Evolutionary conservation across 2,888 invertebrate species (phyloP).

Genomic region (Pandemis corylana): DNA sequence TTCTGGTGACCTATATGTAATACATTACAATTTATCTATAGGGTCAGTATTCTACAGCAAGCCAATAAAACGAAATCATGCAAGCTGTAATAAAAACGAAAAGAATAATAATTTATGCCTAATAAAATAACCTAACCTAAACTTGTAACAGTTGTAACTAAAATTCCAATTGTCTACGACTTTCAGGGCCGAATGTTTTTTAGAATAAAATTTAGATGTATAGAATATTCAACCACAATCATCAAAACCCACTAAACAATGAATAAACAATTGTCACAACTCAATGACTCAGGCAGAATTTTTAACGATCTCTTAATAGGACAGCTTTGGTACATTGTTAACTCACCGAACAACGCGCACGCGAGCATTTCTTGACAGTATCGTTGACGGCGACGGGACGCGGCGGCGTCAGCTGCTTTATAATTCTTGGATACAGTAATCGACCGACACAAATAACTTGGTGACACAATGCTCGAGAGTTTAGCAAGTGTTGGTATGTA

Average conservation of each 20-base stretch:
- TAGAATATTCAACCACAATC: too few relatives aligned
- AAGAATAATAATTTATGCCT: too few relatives aligned
- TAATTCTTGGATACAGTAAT: slow-evolving; percentile 61
- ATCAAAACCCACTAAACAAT: not conserved
- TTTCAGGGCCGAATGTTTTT: too few relatives aligned
- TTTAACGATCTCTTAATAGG: slow-evolving; percentile 3
- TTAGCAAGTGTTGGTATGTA: not conserved
- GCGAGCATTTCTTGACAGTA: slow-evolving; percentile 33
- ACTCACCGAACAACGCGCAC: slow-evolving; percentile 61
- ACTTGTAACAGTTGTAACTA: too few relatives aligned
- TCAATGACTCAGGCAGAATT: not conserved
- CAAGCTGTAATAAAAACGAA: too few relatives aligned
- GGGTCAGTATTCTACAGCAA: too few relatives aligned
- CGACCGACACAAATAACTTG: slow-evolving; percentile 58
- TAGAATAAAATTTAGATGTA: too few relatives aligned
- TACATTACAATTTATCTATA: too few relatives aligned
- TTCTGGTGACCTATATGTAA: too few relatives aligned
- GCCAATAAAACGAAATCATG: too few relatives aligned
- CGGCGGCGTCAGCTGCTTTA: slow-evolving; percentile 51
- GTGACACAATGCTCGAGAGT: slow-evolving; percentile 50
- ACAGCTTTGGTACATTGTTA: slow-evolving; percentile 11
- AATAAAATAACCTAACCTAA: too few relatives aligned
- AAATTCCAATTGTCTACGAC: too few relatives aligned
- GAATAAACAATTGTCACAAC: not conserved
- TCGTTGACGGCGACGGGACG: slow-evolving; percentile 25